Base-by-base conservation (phyloP, 2,888 invertebrate species). In the Colostygia pectinataria region DNA sequence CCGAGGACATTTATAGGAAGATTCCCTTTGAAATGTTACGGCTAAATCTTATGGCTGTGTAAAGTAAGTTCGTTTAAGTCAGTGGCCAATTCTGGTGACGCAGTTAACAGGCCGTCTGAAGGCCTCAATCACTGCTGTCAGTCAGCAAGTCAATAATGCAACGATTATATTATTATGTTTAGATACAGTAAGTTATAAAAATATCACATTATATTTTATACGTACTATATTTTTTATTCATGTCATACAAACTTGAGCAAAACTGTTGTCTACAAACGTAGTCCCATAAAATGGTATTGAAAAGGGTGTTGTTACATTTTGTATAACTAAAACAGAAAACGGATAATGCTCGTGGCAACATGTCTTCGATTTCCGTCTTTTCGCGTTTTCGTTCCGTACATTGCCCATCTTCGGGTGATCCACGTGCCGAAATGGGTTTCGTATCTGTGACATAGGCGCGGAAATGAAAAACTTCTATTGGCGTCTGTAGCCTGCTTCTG, bases 401-500 rank as follows among this genome's bases (percentile, higher is more conserved):
- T 71, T 68, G 65, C 66, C 68, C 69, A 61, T 69, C 68, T 74
- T 69, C 57, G 65, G 63, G 64, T 71, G 72, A 74, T 77, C 74
- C 75, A 71, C 66, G 74, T 75, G 66, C 66, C 73, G 74, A 74
- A 81, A 80, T 76, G 71, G 71, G 71, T 77, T 77, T 69, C 74
- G 75, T 74, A 71, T 67, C 66, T 65, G 65, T 78, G 80, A 81
- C 71, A 75, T 74, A 74, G 76, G 71, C 74, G 64, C 78, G 81
- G 81, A 84, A 85, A 84, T 83, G 77, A 81, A 81, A 81, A 76
- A 71, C 74, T 77, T 71, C 67, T 73, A 76, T 74, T 74, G 75
- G 66, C 68, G 68, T 74, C 71, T 66, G 71, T 65, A 73, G 71
- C 74, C 61, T 61, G 61, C 53, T 29, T 28, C 63, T 60, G 64